Evolutionary conservation across 1,140 invertebrate genomes (phyloP), one percentile per base, ranked within the genome.

Genomic region (Lordiphosa clarofinis): DNA sequence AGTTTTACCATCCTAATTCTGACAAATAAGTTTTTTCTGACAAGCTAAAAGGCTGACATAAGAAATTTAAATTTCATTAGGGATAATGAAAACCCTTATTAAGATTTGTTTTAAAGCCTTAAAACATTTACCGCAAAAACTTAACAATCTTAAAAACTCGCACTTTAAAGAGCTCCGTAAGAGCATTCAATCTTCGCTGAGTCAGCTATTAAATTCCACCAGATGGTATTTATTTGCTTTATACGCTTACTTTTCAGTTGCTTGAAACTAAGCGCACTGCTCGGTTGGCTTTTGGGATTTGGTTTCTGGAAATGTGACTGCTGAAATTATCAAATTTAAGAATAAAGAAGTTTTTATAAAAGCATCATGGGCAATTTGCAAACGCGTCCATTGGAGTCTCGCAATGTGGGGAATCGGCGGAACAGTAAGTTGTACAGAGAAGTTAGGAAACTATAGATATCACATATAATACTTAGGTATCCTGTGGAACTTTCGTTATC

Each of bases 401-500:
- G 53, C 12, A 56, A 67, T 59, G 56, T 62, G 28, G 33, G 56
- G 1, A 70, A 61, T 38, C 65, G 86, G 12, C 74, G 86, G 8
- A 81, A 76, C 37, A 88, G 86, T 88, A 28, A 82, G 75, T 73
- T 9, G 12, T 37, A 37, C 0, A 53, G 6, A 7, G 8, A 19
- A 38, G 21, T 15, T 9, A 10, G 28, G 7, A 31, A 31, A 8
- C 28, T 39, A 12, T n/a, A 0, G 0, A 15, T 12, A 1, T 24
- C 10, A 13, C 1, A 12, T 15, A 8, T 21, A 21, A 15, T 43
- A 1, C 19, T 24, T 31, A 89, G 87, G 87, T 44, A 87, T 89
- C 7, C 56, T 81, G 12, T 89, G 87, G 88, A 89, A 81, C 69
- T 89, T 89, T 53, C 75, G 87, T 11, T 89, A 89, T 49, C 56